phyloP scores from a whole-genome alignment of 1,140 invertebrate species.

The Drosophila erecta region DNA sequence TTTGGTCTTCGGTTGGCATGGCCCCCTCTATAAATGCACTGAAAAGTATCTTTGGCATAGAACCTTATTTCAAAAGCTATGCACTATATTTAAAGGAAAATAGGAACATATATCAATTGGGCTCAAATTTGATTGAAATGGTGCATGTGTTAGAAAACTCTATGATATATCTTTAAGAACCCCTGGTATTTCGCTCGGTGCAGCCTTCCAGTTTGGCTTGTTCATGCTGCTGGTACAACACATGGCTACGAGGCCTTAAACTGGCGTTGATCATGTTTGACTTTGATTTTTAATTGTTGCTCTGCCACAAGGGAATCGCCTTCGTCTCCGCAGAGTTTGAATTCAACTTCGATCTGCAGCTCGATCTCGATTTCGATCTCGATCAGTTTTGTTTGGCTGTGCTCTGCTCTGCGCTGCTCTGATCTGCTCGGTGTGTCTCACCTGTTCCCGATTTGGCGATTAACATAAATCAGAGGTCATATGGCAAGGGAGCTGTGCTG shows the following conservation, averaged over 20 bases:
- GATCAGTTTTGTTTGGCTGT: constrained; percentile 21
- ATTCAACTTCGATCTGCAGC: constrained; percentile 30
- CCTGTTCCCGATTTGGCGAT: constrained; percentile 60
- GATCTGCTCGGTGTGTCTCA: constrained; percentile 46
- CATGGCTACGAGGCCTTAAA: constrained; percentile 78
- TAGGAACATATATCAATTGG: no score
- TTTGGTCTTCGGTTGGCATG: constrained; percentile 45
- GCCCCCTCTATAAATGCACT: constrained; percentile 13
- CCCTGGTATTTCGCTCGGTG: not conserved
- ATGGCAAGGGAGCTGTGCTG: constrained; percentile 35
- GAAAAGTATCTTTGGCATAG: not conserved
- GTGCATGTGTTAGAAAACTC: not conserved
- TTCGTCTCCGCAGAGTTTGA: constrained; percentile 20
- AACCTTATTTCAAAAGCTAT: not conserved
- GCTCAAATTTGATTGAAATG: not conserved
- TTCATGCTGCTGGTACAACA: constrained; percentile 79
- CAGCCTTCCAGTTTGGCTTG: constrained; percentile 48
- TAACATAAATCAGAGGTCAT: constrained; percentile 83
- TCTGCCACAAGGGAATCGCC: constrained; percentile 50
- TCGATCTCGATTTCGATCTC: constrained; percentile 28
- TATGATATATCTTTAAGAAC: not conserved
- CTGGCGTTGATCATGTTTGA: constrained; percentile 83
- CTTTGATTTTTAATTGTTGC: constrained; percentile 83
- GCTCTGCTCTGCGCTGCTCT: constrained; percentile 44
- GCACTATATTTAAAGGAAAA: not conserved